Evolutionary conservation across 2,113 vertebrate genomes (phyloP).

Genomic region (Heloderma charlesbogerti): DNA sequence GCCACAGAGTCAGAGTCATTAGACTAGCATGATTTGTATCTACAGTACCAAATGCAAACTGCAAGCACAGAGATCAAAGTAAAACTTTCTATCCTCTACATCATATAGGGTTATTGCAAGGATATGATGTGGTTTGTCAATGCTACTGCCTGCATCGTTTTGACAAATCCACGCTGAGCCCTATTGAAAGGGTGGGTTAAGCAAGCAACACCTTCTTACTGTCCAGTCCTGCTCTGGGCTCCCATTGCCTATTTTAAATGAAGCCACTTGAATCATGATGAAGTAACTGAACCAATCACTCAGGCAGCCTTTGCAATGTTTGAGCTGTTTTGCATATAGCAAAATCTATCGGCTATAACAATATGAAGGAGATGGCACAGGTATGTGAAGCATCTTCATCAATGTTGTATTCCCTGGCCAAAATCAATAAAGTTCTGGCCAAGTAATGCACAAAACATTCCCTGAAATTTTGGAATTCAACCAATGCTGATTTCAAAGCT

Average conservation of each 20-base stretch:
- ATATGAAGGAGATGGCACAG: neutral
- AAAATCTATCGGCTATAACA: neutral
- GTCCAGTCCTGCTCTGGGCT: neutral
- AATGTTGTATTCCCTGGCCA: neutral
- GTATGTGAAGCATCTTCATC: neutral
- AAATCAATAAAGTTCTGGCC: neutral
- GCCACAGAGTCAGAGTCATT: neutral
- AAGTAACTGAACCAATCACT: neutral
- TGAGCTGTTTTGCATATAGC: neutral
- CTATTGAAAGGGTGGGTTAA: neutral
- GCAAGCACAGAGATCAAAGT: neutral
- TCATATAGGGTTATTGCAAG: neutral
- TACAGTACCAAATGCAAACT: neutral
- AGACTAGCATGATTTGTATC: neutral
- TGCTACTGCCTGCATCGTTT: neutral
- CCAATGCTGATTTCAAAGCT: neutral
- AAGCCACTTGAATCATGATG: neutral
- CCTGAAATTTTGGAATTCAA: slow-evolving; percentile 2
- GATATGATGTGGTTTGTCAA: neutral
- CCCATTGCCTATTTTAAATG: neutral
- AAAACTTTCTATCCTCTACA: neutral
- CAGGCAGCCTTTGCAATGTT: neutral
- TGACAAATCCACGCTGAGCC: neutral
- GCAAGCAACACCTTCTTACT: neutral
- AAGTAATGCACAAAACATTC: neutral